These are phyloP conservation scores for Steinernema scapterisci DNA, from an alignment of 2,888 invertebrate species.

Conservation along the genomic window DNA sequence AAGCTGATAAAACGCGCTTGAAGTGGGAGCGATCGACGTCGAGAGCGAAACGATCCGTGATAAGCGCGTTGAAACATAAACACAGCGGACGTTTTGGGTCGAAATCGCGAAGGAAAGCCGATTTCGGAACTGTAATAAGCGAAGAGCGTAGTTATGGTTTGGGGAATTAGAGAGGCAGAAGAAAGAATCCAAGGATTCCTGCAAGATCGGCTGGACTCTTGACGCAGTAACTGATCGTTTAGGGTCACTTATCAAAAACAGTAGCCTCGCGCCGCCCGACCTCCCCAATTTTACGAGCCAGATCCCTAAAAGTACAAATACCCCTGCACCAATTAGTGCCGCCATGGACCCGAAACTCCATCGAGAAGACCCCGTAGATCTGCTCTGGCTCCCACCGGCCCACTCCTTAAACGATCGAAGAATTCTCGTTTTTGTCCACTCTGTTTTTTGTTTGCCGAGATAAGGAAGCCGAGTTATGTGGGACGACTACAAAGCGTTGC, in stretches of 20 bases:
- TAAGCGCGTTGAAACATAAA: conserved; percentile 24
- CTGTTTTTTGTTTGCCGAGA: conserved; percentile 5
- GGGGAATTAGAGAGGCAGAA: neutral
- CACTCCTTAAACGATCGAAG: too few species aligned
- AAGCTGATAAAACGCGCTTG: conserved; percentile 32
- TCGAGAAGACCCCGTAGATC: too few species aligned
- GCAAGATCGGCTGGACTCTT: neutral
- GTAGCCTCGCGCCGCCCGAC: too few species aligned
- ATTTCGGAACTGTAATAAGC: neutral
- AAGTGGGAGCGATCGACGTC: neutral
- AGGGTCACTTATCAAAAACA: too few species aligned
- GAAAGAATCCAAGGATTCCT: neutral
- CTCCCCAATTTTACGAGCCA: too few species aligned
- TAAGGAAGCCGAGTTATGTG: neutral
- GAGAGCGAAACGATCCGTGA: conserved; percentile 17
- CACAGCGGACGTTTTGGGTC: neutral
- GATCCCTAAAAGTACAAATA: too few species aligned
- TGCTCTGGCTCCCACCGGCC: too few species aligned
- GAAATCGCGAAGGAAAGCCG: neutral
- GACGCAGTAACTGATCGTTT: too few species aligned
- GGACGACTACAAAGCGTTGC: neutral
- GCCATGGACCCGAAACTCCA: too few species aligned
- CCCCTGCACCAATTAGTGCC: too few species aligned
- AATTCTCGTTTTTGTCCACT: too few species aligned
- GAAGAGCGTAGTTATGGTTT: neutral